Conservation (phyloP, 2,888 invertebrate species). For the Slavum lentiscoides region DNA sequence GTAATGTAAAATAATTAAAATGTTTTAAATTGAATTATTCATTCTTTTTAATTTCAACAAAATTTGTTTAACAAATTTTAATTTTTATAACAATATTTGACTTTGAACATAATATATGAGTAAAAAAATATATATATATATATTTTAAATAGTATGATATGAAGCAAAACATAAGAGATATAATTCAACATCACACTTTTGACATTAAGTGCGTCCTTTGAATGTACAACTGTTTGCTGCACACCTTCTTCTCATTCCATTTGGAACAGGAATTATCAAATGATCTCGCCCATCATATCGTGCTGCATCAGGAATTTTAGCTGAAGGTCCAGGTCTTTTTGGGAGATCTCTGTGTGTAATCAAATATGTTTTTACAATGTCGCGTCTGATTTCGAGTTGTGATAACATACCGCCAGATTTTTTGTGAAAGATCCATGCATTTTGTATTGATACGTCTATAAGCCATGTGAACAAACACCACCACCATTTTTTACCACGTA, state of each 20-base stretch:
- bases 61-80: no score
- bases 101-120: no score
- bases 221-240: neutral
- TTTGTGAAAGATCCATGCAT: conserved; percentile 5
- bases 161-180: neutral
- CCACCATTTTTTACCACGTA: neutral
- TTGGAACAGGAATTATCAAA: neutral
- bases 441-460: conserved; percentile 7
- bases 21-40: no score
- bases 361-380: conserved; percentile 8
- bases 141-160: neutral
- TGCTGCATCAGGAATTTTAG: neutral
- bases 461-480: conserved; percentile 12
- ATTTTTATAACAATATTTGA: no score
- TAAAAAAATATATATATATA: no score
- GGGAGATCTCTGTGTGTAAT: conserved; percentile 6
- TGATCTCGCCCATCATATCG: neutral
- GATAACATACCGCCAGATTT: neutral
- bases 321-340: neutral
- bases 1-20: no score
- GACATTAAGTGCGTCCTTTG: neutral
- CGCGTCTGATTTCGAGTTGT: neutral
- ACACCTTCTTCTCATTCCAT: conserved; percentile 2
- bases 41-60: no score
- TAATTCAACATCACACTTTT: neutral